Evolutionary conservation across 2,113 vertebrate species (phyloP).

Genomic region (Oncorhynchus gorbuscha): DNA sequence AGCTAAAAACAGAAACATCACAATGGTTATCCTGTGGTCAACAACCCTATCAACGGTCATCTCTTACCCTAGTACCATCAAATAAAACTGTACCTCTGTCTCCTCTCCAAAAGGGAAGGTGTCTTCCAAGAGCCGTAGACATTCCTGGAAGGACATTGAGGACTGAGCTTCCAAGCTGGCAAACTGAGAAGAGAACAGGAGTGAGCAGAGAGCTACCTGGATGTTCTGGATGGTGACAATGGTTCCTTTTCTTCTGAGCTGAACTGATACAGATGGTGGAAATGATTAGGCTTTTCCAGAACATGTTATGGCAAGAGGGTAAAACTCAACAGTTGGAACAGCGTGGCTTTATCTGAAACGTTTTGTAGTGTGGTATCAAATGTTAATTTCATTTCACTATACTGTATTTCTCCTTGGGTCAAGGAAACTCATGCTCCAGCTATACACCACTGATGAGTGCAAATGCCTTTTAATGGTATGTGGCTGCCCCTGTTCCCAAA

Average conservation of each 20-base stretch:
- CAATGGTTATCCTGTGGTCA: neutral
- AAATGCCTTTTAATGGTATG: neutral
- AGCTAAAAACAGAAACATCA: conserved; percentile 61
- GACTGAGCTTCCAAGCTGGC: conserved; percentile 69
- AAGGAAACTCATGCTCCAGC: neutral
- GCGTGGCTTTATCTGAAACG: neutral
- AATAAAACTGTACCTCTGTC: conserved; percentile 71
- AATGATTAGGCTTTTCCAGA: neutral
- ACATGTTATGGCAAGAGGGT: neutral
- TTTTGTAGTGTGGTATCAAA: neutral
- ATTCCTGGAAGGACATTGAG: conserved; percentile 83
- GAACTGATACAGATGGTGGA: neutral
- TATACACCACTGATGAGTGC: neutral
- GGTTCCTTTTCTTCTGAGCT: no score
- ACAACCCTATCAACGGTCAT: neutral
- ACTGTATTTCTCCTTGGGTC: neutral
- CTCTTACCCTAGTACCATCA: neutral
- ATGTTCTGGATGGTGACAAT: no score
- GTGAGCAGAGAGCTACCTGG: no score
- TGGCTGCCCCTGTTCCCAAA: no score
- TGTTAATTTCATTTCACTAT: neutral
- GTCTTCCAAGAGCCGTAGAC: conserved; percentile 84
- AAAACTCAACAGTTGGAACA: neutral
- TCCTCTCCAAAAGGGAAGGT: conserved; percentile 79
- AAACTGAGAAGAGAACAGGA: conserved; percentile 28